Base-by-base conservation (phyloP, 2,113 vertebrate species). In the Cichladusa arquata region DNA sequence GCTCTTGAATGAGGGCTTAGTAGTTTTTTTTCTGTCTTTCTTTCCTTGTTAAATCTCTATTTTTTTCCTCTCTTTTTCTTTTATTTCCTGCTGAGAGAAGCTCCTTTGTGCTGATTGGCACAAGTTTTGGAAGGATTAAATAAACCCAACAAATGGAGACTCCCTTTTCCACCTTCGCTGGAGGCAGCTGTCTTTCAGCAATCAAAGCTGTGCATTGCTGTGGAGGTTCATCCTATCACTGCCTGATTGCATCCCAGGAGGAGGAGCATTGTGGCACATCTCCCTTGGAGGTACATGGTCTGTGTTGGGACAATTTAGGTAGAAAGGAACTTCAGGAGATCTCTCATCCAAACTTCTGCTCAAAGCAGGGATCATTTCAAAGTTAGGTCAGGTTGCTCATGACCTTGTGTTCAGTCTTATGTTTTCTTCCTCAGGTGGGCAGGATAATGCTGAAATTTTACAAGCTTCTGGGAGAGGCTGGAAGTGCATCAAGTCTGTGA, bases 91-190 rank as follows among this genome's bases (percentile, higher is more conserved):
- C 53, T 88, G 69, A 86, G 67, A 92, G 70, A 69, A 92, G 71
- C 65, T 58, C 17, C 95, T 96, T 92, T 92, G 79, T 82, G 79
- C 90, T 93, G 83, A 78, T 64, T 96, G 91, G 85, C 85, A 87
- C 48, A 77, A 74, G 36, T 77, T 81, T 95, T 79, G 56, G 50
- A 64, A 73, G 85, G 89, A 95, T 96, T 94, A 95, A 88, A 87
- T 79, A 94, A 93, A 90, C 50, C 26, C 17, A 78, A 23, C 34
- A 77, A 85, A 64, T 64, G 62, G 78, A 78, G 72, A 70, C 54
- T 74, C 58, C 62, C 54, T 87, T 94, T 93, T 92, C 69, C 51
- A 88, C 60, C 56, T 95, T 97, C 0, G 25, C 95, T 92, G 92
- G 61, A 97, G 94, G 87, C 70, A 94, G 73, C 58, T 78, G 82